A percentile compares a stretch with the other conserved stretches of the same genome.
phyloP scores from a whole-genome alignment of 2,888 invertebrate species.

The Apomyelois bistriatella region DNA sequence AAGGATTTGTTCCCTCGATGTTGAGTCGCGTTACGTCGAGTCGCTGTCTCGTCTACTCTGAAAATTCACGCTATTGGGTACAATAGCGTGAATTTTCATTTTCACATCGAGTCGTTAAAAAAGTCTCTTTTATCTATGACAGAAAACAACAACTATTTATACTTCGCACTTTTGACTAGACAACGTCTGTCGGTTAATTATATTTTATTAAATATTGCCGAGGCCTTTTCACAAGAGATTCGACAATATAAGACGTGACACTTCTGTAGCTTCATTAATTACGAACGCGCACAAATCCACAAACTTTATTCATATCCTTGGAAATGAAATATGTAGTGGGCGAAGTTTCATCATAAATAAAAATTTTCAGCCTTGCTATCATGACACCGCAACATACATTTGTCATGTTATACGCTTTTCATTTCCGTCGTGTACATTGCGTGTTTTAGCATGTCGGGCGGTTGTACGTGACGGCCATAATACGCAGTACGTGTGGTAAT shows the following conservation, averaged over 20 bases:
- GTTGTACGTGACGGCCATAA: background rate
- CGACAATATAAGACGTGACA: background rate
- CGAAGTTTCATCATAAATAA: constrained; percentile 12
- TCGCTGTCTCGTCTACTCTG: too few species aligned
- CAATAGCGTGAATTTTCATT: too few species aligned
- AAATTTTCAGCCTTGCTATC: constrained; percentile 10
- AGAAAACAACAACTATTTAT: too few species aligned
- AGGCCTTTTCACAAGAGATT: too few species aligned
- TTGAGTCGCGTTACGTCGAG: too few species aligned
- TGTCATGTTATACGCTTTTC: constrained; percentile 23
- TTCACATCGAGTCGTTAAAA: too few species aligned
- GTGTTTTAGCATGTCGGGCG: constrained; percentile 20
- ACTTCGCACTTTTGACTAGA: too few species aligned
- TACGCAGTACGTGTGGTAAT: background rate
- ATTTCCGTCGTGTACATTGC: constrained; percentile 19
- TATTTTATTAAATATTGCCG: too few species aligned
- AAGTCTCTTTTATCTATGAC: too few species aligned
- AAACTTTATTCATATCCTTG: constrained; percentile 13
- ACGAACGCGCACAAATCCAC: background rate
- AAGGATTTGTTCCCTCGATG: too few species aligned
- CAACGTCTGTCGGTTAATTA: too few species aligned
- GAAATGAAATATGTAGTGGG: constrained; percentile 12
- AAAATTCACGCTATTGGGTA: too few species aligned
- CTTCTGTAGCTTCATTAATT: background rate
- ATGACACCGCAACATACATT: constrained; percentile 16